Evolutionary conservation across 2,113 vertebrate genomes (phyloP), one percentile per base, ranked within the genome.

Genomic region (Sceloporus undulatus): DNA sequence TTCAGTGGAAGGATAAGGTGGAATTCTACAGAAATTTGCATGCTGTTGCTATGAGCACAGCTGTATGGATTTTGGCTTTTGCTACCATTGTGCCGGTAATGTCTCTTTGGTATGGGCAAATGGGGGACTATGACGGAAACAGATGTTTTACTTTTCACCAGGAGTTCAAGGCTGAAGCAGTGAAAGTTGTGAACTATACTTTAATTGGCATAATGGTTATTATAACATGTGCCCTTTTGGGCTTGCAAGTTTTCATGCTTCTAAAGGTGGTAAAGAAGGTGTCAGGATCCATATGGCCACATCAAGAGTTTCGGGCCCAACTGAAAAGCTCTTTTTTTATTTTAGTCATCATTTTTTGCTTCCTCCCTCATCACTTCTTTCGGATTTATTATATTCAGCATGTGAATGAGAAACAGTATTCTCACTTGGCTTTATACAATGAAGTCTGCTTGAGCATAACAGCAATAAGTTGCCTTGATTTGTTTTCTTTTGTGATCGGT

Each of bases 291-390:
- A 90, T 96, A 4, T 94, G 94, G 5, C 96, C 93, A 29, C 97
- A 98, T 90, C 98, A 98, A 91, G 98, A 98, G 23, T 98, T 99
- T 78, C 97, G 97, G 96, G 97, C 97, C 38, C 98, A 99, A 75
- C 70, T 97, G 82, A 98, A 98, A 93, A 98, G 98, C 71, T 25
- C 98, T 52, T 95, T 96, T 91, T 98, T 99, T 82, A 96, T 98
- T 25, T 95, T 97, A 0, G 91, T 99, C 87, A 98, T 98, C 90
- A 89, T 98, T 38, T 79, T 96, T 79, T 98, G 97, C 89, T 98
- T 98, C 82, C 94, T 98, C 65, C 98, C 98, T 11, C 98, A 98
- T 90, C 98, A 98, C 48, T 66, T 98, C 42, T 99, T 98, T 11
- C 95, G 98, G 23, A 82, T 97, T 25, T 94, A 96, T 85, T 99